These are phyloP conservation scores for Epinephelus moara DNA, from an alignment of 2,113 vertebrate genomes.

Conservation along the genomic window DNA sequence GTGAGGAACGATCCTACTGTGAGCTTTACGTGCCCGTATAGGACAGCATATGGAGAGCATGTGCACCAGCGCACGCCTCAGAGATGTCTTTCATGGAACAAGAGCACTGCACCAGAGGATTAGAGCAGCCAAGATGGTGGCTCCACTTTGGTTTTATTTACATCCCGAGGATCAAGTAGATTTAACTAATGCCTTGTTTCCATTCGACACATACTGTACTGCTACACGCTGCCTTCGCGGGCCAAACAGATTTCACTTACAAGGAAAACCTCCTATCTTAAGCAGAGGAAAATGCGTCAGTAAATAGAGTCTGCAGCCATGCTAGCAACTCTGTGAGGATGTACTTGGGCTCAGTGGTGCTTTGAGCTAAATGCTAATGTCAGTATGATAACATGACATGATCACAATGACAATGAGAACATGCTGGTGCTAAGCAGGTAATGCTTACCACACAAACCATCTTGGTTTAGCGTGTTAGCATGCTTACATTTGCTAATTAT, in stretches of 20 bases:
- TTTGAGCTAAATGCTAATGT: background rate
- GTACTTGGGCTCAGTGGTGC: background rate
- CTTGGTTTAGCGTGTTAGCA: background rate
- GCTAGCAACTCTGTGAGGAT: background rate
- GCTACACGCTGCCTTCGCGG: background rate
- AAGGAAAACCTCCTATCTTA: background rate
- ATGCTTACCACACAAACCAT: background rate
- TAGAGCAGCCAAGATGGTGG: constrained; percentile 64
- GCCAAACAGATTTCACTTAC: constrained; percentile 20
- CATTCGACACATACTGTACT: constrained; percentile 39
- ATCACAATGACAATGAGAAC: background rate
- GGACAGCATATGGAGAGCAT: constrained; percentile 42
- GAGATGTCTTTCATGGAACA: constrained; percentile 51
- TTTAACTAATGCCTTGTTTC: constrained; percentile 67
- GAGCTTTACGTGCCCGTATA: constrained; percentile 17
- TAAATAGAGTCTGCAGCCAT: background rate
- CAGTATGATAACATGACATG: background rate
- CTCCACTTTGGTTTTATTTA: constrained; percentile 70
- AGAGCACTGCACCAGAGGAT: constrained; percentile 65
- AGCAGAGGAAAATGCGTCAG: background rate
- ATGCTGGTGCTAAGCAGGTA: background rate
- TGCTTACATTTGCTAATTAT: too few relatives aligned
- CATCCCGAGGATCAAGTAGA: constrained; percentile 71
- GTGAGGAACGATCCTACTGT: constrained; percentile 16
- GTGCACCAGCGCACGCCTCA: constrained; percentile 30